phyloP scores from a whole-genome alignment of 2,113 vertebrate species.

The Pluvianellus socialis region DNA sequence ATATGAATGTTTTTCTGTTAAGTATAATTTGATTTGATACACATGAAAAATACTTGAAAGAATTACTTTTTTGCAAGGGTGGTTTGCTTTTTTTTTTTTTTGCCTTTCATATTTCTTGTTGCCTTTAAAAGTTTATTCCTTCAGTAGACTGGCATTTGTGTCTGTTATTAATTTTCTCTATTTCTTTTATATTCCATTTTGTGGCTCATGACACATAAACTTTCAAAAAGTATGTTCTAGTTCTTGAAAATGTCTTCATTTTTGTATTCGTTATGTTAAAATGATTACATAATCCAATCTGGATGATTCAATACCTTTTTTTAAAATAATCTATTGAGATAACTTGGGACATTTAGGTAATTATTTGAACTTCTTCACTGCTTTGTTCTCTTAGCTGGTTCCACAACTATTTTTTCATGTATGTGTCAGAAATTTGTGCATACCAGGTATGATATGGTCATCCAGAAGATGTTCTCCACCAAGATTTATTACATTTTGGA shows the following conservation, averaged over 20 bases:
- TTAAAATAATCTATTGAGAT: not conserved
- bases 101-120: not conserved
- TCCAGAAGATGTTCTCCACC: not conserved
- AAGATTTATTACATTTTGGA: not conserved
- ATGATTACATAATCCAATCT: not conserved
- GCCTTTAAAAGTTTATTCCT: slow-evolving; percentile 3
- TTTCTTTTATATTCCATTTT: slow-evolving; percentile 11
- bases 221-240: not conserved
- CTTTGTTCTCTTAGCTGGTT: not conserved
- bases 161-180: slow-evolving; percentile 17
- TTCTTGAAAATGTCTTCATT: not conserved
- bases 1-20: slow-evolving; percentile 2
- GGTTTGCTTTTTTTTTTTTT: not conserved
- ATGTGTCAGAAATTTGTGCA: not conserved
- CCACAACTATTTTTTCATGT: not conserved
- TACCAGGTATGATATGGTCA: not conserved
- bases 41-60: slow-evolving; percentile 8
- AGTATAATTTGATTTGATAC: slow-evolving; percentile 4
- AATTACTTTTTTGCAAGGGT: not conserved
- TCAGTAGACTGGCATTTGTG: not conserved
- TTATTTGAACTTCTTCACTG: not conserved
- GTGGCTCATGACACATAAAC: not conserved
- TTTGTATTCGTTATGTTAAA: not conserved
- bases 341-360: not conserved
- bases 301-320: not conserved